These are phyloP conservation scores for Pocillopora verrucosa DNA, from an alignment of 64 coral and sea anemone species.

Conservation along the genomic window DNA sequence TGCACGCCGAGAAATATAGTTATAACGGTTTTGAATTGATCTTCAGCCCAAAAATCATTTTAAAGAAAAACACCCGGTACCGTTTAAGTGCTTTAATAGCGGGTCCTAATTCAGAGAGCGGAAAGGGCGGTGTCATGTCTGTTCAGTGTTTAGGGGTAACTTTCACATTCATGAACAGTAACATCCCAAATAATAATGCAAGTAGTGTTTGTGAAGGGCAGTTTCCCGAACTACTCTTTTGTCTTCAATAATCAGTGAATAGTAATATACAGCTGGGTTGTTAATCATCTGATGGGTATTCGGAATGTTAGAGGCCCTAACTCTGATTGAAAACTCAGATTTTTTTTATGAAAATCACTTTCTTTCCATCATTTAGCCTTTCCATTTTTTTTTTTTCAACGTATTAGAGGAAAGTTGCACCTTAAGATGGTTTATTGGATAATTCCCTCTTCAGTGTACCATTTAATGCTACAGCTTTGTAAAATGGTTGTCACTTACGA, in stretches of 20 bases:
- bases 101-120: not conserved
- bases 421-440: too few relatives aligned
- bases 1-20: not conserved
- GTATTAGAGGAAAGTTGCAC: too few relatives aligned
- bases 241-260: not conserved
- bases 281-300: too few relatives aligned
- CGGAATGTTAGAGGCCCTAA: too few relatives aligned
- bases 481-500: too few relatives aligned
- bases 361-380: too few relatives aligned
- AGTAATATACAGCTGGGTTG: not conserved
- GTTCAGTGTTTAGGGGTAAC: not conserved
- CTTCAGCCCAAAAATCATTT: not conserved
- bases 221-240: constrained; percentile 12
- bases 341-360: too few relatives aligned
- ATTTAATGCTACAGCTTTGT: too few relatives aligned
- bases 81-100: not conserved
- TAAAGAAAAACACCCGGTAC: not conserved
- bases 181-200: not conserved
- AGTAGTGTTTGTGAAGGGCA: not conserved
- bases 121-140: not conserved
- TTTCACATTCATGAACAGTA: not conserved
- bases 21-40: not conserved
- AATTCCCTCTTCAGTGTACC: too few relatives aligned
- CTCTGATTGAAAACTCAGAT: too few relatives aligned
- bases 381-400: too few relatives aligned